phyloP scores from a whole-genome alignment of 2,888 invertebrate species.

The Epirrhoe tristata region DNA sequence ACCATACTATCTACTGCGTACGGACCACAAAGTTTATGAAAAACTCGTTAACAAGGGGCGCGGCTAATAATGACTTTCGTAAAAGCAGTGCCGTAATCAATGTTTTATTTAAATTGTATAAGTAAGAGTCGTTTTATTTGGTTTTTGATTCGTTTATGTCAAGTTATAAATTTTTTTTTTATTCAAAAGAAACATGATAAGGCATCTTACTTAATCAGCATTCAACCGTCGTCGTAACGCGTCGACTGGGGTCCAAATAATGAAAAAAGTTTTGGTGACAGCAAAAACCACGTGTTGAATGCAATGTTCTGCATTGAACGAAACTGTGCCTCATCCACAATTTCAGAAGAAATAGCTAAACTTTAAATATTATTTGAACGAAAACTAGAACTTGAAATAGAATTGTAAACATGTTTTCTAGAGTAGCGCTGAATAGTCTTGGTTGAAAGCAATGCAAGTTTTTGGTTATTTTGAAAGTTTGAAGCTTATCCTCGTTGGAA shows the following conservation, averaged over 20 bases:
- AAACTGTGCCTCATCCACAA: not conserved
- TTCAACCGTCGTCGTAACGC: not conserved
- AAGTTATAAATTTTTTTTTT: no score
- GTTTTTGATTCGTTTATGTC: no score
- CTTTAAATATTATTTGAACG: not conserved
- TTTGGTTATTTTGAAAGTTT: not conserved
- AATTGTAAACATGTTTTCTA: conserved; percentile 29
- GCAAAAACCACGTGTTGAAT: conserved; percentile 17
- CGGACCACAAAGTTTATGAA: conserved; percentile 71
- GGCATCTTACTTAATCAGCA: not conserved
- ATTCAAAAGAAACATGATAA: no score
- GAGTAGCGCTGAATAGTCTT: conserved; percentile 9
- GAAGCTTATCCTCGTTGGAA: not conserved
- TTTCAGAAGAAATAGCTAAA: not conserved
- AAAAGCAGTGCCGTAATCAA: conserved; percentile 34
- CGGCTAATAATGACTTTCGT: conserved; percentile 60
- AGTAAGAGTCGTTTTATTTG: not conserved
- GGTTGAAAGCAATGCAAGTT: conserved; percentile 7
- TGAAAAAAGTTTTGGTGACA: conserved; percentile 23
- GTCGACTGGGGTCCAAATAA: conserved; percentile 11
- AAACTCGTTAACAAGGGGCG: conserved; percentile 72
- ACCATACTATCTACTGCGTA: conserved; percentile 63
- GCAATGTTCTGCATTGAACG: conserved; percentile 9
- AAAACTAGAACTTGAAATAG: conserved; percentile 10
- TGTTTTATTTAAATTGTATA: not conserved